A percentile compares a stretch with the other conserved stretches of the same genome.
Evolutionary conservation across 2,888 invertebrate genomes (phyloP).

Genomic region (Andrena fulva): DNA sequence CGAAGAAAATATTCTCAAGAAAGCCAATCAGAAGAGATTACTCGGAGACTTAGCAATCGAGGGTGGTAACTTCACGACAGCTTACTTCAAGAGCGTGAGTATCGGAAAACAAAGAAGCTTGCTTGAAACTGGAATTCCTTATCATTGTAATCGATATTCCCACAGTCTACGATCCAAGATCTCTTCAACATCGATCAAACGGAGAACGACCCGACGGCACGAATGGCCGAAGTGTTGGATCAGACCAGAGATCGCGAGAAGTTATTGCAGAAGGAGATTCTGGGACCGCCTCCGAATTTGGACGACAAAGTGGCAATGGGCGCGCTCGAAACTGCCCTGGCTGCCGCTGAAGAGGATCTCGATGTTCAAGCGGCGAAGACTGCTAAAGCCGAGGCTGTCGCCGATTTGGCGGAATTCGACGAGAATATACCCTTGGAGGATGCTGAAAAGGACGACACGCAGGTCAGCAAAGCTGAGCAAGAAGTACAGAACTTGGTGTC

Average conservation of each 20-base stretch:
- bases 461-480: constrained; percentile 90
- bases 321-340: constrained; percentile 92
- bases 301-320: constrained; percentile 88
- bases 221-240: constrained; percentile 87
- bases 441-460: constrained; percentile 85
- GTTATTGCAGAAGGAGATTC: constrained; percentile 79
- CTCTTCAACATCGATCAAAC: constrained; percentile 92
- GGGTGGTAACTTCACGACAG: constrained; percentile 99
- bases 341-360: constrained; percentile 97
- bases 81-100: constrained; percentile 95
- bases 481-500: constrained; percentile 90
- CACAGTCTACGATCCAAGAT: constrained; percentile 95
- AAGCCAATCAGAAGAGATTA: constrained; percentile 98
- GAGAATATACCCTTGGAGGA: constrained; percentile 96
- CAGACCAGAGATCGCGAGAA: constrained; percentile 84
- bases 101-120: neutral
- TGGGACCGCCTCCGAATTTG: constrained; percentile 64
- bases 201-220: constrained; percentile 87
- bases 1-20: constrained; percentile 99
- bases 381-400: constrained; percentile 95
- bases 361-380: constrained; percentile 96
- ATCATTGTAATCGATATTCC: constrained; percentile 38
- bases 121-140: neutral
- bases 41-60: constrained; percentile 99
- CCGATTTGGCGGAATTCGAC: constrained; percentile 97